These are phyloP conservation scores for Himalopsyche anomala DNA, from an alignment of 2,888 invertebrate species.

Conservation along the genomic window DNA sequence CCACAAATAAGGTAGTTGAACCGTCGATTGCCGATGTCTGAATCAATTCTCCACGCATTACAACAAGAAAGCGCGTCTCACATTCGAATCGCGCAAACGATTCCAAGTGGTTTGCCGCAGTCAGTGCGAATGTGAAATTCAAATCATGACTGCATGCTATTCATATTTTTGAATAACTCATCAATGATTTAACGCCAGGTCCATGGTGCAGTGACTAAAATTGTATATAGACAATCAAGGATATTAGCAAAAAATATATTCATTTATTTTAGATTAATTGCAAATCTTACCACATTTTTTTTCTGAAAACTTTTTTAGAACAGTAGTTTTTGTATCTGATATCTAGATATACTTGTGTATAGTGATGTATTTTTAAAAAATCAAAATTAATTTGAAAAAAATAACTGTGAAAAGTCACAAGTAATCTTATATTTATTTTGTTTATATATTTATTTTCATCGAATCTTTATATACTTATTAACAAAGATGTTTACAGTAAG, in stretches of 20 bases:
- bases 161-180: slow-evolving; percentile 65
- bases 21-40: slow-evolving; percentile 47
- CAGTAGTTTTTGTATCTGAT: too few species aligned
- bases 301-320: too few species aligned
- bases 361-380: too few species aligned
- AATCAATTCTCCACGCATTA: slow-evolving; percentile 61
- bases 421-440: too few species aligned
- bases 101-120: slow-evolving; percentile 50
- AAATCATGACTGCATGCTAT: slow-evolving; percentile 64
- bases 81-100: slow-evolving; percentile 59
- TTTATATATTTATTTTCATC: too few species aligned
- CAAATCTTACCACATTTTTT: too few species aligned
- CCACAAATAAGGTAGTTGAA: background rate
- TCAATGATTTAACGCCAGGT: slow-evolving; percentile 59
- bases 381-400: too few species aligned
- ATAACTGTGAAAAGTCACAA: too few species aligned
- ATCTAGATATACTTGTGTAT: too few species aligned
- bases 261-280: too few species aligned
- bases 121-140: slow-evolving; percentile 63
- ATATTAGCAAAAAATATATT: background rate
- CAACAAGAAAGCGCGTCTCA: slow-evolving; percentile 59
- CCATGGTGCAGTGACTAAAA: slow-evolving; percentile 47
- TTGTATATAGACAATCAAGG: background rate
- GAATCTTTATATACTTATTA: too few species aligned
- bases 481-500: too few species aligned